Evolutionary conservation across 2,888 invertebrate genomes (phyloP).

Genomic region (Drosophila greeni): DNA sequence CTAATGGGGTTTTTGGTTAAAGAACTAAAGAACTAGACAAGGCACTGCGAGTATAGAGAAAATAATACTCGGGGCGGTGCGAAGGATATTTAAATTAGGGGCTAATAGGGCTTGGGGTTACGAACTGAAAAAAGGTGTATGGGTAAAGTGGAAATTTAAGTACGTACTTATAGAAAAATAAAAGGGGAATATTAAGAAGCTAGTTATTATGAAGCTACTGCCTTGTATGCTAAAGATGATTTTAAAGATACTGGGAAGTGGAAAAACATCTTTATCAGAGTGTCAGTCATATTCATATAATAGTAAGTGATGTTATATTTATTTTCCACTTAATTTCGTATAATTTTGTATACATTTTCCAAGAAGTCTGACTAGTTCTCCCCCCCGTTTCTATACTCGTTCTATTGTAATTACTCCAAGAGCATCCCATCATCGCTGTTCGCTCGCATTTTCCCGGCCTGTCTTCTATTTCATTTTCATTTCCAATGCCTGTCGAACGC

Average conservation of each 20-base stretch:
- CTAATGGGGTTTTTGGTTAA: slow-evolving; percentile 7
- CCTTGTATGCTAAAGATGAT: background rate
- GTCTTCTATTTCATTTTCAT: slow-evolving; percentile 60
- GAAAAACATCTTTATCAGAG: background rate
- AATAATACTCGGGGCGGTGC: slow-evolving; percentile 5
- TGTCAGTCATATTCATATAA: background rate
- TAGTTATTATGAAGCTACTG: background rate
- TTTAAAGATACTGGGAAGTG: background rate
- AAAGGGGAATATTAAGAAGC: background rate
- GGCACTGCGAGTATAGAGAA: background rate
- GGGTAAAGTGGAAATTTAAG: slow-evolving; percentile 1
- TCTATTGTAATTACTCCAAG: slow-evolving; percentile 25
- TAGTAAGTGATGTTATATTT: background rate
- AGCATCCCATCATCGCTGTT: slow-evolving; percentile 36
- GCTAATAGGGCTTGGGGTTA: slow-evolving; percentile 3
- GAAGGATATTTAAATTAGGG: slow-evolving; percentile 12
- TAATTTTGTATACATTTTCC: background rate
- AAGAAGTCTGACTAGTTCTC: slow-evolving; percentile 2
- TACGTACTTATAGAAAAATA: background rate
- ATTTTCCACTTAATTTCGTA: background rate
- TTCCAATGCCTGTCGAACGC: slow-evolving; percentile 57
- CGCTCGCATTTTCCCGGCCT: slow-evolving; percentile 25
- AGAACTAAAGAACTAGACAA: background rate
- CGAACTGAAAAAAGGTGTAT: background rate
- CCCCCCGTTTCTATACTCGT: background rate